Evolutionary conservation across 1,140 invertebrate genomes (phyloP).

Genomic region (Hyles euphorbiae): DNA sequence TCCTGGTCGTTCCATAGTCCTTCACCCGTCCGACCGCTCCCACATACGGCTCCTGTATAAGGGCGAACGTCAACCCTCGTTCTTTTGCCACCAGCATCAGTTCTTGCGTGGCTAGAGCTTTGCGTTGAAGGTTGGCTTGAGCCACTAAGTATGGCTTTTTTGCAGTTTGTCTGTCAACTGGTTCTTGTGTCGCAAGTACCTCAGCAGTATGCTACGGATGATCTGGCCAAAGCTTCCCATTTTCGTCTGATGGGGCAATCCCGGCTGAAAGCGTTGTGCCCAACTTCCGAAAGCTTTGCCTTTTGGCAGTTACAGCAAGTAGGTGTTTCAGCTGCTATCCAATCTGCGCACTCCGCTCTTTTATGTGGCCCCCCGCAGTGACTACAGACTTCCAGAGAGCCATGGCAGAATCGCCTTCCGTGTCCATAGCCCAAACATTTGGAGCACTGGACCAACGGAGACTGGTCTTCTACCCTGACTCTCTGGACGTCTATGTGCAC

Average conservation of each 20-base stretch:
- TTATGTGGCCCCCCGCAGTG: conserved; percentile 6
- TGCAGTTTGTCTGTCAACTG: too few species aligned
- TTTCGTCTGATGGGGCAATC: neutral
- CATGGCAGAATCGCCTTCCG: neutral
- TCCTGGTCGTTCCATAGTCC: neutral
- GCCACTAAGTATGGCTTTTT: neutral
- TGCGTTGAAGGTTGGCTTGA: conserved; percentile 21
- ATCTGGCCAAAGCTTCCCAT: conserved; percentile 1
- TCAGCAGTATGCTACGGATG: conserved; percentile 5
- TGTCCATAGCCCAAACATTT: conserved; percentile 4
- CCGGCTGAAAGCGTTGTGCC: neutral
- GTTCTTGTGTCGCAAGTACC: neutral
- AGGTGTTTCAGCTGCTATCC: neutral
- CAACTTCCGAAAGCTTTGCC: neutral
- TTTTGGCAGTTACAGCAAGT: conserved; percentile 3
- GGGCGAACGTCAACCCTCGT: neutral
- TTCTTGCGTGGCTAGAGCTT: conserved; percentile 12
- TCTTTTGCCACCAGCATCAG: neutral
- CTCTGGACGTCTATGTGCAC: neutral
- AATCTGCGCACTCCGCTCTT: neutral
- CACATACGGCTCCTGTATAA: conserved; percentile 2
- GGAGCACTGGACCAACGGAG: neutral
- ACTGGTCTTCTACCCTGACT: neutral
- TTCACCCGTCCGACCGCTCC: neutral
- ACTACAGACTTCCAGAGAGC: neutral